Evolutionary conservation across 23 tunicate species (phyloP).

Genomic region (Ascidia mentula): DNA sequence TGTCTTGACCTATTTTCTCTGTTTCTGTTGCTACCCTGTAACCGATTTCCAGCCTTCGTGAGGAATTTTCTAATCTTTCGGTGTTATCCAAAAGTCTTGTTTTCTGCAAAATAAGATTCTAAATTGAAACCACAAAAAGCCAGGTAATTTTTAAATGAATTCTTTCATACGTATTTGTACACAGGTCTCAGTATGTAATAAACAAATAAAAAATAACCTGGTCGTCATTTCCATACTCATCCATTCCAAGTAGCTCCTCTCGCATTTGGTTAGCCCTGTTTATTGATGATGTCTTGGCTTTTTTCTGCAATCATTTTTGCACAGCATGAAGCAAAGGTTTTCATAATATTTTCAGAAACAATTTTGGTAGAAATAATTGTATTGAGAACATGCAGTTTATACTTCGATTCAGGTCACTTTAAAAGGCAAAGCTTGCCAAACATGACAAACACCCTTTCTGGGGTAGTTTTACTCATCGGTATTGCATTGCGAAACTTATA

Average conservation of each 20-base stretch:
- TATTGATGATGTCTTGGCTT: slow-evolving; percentile 46
- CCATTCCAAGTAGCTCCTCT: slow-evolving; percentile 67
- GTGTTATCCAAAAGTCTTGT: slow-evolving; percentile 87
- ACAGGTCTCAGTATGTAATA: background rate
- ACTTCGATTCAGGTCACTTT: too few species aligned
- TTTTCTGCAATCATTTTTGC: slow-evolving; percentile 57
- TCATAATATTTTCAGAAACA: too few species aligned
- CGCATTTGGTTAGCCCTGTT: slow-evolving; percentile 63
- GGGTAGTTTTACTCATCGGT: too few species aligned
- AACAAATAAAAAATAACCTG: slow-evolving; percentile 21
- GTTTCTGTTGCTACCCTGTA: slow-evolving; percentile 85
- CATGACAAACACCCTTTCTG: too few species aligned
- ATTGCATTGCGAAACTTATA: too few species aligned
- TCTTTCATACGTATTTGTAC: background rate
- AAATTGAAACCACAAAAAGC: too few species aligned
- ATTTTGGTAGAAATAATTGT: too few species aligned
- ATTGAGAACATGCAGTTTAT: too few species aligned
- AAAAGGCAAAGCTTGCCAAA: too few species aligned
- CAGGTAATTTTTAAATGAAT: too few species aligned
- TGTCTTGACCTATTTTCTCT: slow-evolving; percentile 83
- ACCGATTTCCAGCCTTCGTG: slow-evolving; percentile 76
- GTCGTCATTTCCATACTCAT: slow-evolving; percentile 38
- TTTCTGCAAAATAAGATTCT: too few species aligned
- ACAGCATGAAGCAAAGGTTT: too few species aligned
- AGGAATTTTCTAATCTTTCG: slow-evolving; percentile 74